These are phyloP conservation scores for Pachyseris speciosa DNA, from an alignment of 64 coral and sea anemone species.

Conservation along the genomic window DNA sequence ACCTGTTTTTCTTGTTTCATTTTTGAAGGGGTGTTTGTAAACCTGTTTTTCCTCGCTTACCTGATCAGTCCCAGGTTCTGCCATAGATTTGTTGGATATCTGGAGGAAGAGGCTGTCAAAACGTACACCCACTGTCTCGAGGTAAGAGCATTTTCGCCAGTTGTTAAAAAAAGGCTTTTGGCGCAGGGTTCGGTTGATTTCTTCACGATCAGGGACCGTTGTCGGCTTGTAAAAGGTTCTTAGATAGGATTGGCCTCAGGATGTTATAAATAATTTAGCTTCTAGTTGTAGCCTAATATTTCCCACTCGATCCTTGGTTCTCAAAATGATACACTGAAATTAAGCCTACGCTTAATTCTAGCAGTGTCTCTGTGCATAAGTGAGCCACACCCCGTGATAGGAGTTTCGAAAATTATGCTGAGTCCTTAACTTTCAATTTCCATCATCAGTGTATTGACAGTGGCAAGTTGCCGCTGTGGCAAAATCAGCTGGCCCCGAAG, in stretches of 20 bases:
- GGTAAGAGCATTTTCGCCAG: constrained; percentile 13
- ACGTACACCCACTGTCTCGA: constrained; percentile 94
- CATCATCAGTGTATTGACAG: constrained; percentile 81
- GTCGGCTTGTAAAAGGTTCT: too few species aligned
- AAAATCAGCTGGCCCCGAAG: constrained; percentile 67
- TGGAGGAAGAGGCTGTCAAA: constrained; percentile 97
- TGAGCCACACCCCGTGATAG: background rate
- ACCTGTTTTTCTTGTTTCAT: background rate
- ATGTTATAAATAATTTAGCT: too few species aligned
- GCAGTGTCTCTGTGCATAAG: background rate
- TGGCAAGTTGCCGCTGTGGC: constrained; percentile 82
- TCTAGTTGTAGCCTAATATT: too few species aligned
- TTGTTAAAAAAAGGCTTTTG: too few species aligned
- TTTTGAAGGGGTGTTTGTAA: constrained; percentile 85
- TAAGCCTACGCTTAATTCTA: too few species aligned
- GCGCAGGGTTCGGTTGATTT: too few species aligned
- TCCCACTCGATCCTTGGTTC: too few species aligned
- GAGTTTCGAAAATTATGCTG: background rate
- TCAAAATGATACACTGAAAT: too few species aligned
- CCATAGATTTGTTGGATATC: constrained; percentile 96
- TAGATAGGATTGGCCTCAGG: too few species aligned
- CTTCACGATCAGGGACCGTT: too few species aligned
- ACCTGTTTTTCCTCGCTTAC: constrained; percentile 96
- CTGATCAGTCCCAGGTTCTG: constrained; percentile 96
- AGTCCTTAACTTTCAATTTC: background rate